Base-by-base conservation (phyloP, 2,113 vertebrate genomes). In the Anseranas semipalmata region DNA sequence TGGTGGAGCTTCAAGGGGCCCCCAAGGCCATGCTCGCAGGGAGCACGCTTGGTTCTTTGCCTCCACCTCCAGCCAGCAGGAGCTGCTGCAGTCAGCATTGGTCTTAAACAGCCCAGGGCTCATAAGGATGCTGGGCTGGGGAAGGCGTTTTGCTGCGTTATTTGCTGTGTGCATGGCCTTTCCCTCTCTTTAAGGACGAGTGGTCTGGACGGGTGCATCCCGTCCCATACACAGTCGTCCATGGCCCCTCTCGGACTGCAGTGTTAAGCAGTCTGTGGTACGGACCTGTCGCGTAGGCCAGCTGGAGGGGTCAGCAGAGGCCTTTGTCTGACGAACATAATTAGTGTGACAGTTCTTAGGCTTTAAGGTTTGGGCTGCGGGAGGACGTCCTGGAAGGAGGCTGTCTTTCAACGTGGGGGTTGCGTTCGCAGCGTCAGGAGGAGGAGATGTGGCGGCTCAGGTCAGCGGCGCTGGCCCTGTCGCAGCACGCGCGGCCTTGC, bases 1-100 rank as follows among this genome's bases (percentile, higher is more conserved):
- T 7, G 14, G n/a, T 52, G 65, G 71, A 63, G 71, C 43, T 3
- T 43, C 41, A 37, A 45, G n/a, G 8, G n/a, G 39, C 25, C 7
- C 8, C 45, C 53, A 48, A 25, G 18, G 33, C 27, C 1, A 0
- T 45, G 12, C 24, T 88, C 0, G 1, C 25, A 52, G n/a, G 13
- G 12, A 66, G 12, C 7, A 3, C 45, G 32, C 67, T 82, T 32
- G 70, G 7, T 86, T 93, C 88, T 60, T 1, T 60, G 37, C 22
- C 32, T 81, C 53, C 13, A 50, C 17, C 33, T 90, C 77, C 37
- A 89, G 55, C 75, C 24, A 63, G 10, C 0, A 5, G 18, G 41
- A 82, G 14, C 28, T 90, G 30, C 41, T 66, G 22, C 30, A 68
- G 30, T 52, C 20, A 79, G 22, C 12, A 6, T 80, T 11, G 53